Conservation (phyloP, 2,113 vertebrate species). For the Hiodon tergisus region DNA sequence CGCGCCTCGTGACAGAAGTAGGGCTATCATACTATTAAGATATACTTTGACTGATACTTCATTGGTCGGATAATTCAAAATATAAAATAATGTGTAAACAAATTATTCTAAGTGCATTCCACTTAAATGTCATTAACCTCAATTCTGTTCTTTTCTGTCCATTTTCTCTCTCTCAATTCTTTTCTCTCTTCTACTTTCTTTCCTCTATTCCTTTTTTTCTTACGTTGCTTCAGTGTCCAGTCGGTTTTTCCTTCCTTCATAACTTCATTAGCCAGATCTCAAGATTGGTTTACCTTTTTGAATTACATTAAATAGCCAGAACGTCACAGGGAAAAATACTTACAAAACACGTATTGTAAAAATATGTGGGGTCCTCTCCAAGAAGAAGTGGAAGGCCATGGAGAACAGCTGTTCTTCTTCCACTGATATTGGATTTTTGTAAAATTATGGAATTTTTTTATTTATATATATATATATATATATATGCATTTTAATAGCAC, state of each 20-base stretch:
- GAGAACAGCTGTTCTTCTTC: background rate
- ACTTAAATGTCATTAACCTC: too few species aligned
- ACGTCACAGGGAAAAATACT: slow-evolving; percentile 2
- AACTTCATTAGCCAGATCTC: background rate
- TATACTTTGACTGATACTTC: too few species aligned
- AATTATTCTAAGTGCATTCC: too few species aligned
- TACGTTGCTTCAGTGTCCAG: background rate
- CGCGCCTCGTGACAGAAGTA: too few species aligned
- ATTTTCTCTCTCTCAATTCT: background rate
- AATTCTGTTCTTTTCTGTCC: background rate
- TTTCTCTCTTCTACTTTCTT: background rate
- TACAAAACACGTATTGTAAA: slow-evolving; percentile 13
- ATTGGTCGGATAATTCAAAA: too few species aligned
- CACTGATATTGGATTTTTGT: background rate
- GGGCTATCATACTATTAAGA: too few species aligned
- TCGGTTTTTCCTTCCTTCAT: background rate
- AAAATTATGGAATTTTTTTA: background rate
- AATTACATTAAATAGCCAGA: background rate
- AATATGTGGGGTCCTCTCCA: slow-evolving; percentile 2
- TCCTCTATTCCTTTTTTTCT: background rate
- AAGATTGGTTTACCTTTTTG: background rate
- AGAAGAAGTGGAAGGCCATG: slow-evolving; percentile 4
- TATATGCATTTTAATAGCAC: background rate
- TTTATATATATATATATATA: background rate
- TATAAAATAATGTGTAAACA: too few species aligned